Base-by-base conservation (phyloP, 2,797 vertebrate species). In the Alca torda region DNA sequence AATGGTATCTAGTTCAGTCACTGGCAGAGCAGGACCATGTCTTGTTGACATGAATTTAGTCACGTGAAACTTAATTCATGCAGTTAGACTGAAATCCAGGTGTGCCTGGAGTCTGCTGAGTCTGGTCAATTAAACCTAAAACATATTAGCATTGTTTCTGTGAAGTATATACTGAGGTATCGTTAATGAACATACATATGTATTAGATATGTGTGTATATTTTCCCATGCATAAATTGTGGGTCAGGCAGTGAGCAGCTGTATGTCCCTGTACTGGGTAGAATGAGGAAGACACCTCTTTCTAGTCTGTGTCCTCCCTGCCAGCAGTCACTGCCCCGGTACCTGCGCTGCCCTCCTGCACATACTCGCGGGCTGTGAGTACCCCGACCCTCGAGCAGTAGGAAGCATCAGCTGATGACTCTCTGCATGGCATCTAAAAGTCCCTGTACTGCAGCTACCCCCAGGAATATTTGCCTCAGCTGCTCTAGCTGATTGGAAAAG, bases 231-330 rank as follows among this genome's bases (percentile, higher is more conserved):
- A 6, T 51, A 20, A 85, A 31, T 1, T 43, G 70, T 39, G 41
- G 41, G 28, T 78, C 69, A 81, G 73, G 21, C 48, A 37, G 25
- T 12, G 56, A 54, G 56, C 59, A 87, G 39, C 60, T n/a, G 1
- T 24, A 4, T 1, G 4, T 23, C 73, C 16, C 0, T 17, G 8
- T 20, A 16, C 25, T 3, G 3, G 19, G 20, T 31, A 65, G 65
- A 43, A 67, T 0, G 6, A 80, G n/a, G 45, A 48, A 39, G 37
- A 51, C 33, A 23, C 28, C 20, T 77, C 56, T n/a, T 60, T 81
- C 20, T 28, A 0, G 6, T 68, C 65, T 26, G 4, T 87, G 56
- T 54, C 30, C n/a, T 63, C 13, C 45, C 31, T 56, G 39, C 41
- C 64, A 64, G 59, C 75, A 76, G 46, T 12, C 10, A 0, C 37